phyloP scores from a whole-genome alignment of 1,140 invertebrate genomes.

The Heliothis subflexa region DNA sequence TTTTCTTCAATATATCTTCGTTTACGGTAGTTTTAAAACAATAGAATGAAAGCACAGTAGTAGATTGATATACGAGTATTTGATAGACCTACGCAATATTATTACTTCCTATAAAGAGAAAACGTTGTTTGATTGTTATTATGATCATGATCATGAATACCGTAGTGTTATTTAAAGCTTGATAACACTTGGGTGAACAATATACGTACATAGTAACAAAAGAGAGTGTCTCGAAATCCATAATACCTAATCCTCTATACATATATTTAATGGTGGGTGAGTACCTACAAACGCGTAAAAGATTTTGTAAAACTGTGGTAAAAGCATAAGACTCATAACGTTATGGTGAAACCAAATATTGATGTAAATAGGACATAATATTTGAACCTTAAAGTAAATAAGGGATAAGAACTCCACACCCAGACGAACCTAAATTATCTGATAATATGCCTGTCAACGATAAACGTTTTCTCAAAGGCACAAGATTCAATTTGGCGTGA shows the following conservation, averaged over 20 bases:
- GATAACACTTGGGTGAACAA: neutral
- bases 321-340: too few relatives aligned
- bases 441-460: neutral
- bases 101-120: constrained; percentile 18
- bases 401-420: neutral
- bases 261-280: too few relatives aligned
- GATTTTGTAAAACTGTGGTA: too few relatives aligned
- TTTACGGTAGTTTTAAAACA: neutral
- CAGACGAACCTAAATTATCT: constrained; percentile 18
- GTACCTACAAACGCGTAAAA: too few relatives aligned
- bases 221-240: too few relatives aligned
- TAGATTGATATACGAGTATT: neutral
- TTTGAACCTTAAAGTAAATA: constrained; percentile 6
- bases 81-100: neutral
- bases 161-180: neutral
- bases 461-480: neutral
- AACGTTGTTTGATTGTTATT: constrained; percentile 23
- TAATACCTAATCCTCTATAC: too few relatives aligned
- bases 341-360: too few relatives aligned
- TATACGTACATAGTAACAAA: neutral
- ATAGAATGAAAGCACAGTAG: neutral
- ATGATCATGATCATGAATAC: constrained; percentile 13
- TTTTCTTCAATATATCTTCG: neutral
- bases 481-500: constrained; percentile 20
- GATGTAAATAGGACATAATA: too few relatives aligned